Conservation (phyloP, 2,797 vertebrate genomes). For the Leptodactylus fallax region DNA sequence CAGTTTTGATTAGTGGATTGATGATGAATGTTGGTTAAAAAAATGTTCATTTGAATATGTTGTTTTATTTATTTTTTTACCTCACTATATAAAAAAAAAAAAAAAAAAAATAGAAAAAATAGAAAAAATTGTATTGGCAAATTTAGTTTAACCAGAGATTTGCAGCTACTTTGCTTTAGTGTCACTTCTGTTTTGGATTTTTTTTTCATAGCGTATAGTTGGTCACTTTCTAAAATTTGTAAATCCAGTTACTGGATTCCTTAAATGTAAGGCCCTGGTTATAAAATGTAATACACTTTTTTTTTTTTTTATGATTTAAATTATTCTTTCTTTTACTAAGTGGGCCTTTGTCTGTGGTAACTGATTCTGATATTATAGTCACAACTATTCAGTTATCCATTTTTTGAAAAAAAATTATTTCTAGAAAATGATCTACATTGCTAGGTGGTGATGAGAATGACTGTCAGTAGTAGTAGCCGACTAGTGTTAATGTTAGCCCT, state of each 20-base stretch:
- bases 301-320: neutral
- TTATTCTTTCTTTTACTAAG: neutral
- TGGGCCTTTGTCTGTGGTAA: neutral
- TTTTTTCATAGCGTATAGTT: neutral
- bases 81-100: constrained; percentile 15
- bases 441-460: no score
- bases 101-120: constrained; percentile 65
- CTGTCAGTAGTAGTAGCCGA: no score
- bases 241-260: neutral
- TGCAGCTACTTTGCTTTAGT: constrained; percentile 79
- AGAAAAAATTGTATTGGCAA: constrained; percentile 75
- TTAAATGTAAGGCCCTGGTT: neutral
- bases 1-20: constrained; percentile 79
- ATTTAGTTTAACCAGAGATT: constrained; percentile 78
- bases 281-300: neutral
- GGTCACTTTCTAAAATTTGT: neutral
- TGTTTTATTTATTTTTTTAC: constrained; percentile 69
- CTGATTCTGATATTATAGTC: neutral
- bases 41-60: constrained; percentile 74
- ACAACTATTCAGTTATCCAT: neutral
- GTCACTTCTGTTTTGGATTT: neutral
- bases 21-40: constrained; percentile 81
- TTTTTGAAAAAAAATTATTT: no score
- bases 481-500: no score
- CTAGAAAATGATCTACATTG: no score